Conservation (phyloP, 1,140 invertebrate genomes). For the Eumeta japonica region DNA sequence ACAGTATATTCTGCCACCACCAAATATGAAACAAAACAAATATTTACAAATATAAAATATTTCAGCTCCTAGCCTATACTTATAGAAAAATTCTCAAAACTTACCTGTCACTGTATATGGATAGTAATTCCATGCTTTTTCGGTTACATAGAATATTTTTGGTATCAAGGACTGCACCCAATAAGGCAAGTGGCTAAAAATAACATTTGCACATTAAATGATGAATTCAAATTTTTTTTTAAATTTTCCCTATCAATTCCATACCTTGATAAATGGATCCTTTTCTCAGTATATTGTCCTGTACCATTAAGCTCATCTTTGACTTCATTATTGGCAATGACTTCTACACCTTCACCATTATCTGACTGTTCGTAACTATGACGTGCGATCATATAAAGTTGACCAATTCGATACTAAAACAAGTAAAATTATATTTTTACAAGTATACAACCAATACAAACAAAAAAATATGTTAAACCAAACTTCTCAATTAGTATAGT, state of each 20-base stretch:
- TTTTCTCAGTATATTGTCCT: conserved; percentile 89
- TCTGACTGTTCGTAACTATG: conserved; percentile 89
- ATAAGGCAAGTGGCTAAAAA: conserved; percentile 80
- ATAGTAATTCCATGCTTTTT: conserved; percentile 95
- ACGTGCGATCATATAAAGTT: conserved; percentile 92
- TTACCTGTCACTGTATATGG: conserved; percentile 87
- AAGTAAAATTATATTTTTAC: conserved; percentile 8
- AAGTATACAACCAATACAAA: conserved; percentile 5
- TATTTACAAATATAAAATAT: conserved; percentile 6
- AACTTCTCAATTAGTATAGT: neutral
- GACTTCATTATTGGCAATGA: conserved; percentile 79
- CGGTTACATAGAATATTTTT: conserved; percentile 88
- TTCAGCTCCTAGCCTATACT: conserved; percentile 7
- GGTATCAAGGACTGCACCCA: conserved; percentile 87
- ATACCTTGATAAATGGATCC: conserved; percentile 88
- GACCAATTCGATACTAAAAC: conserved; percentile 84
- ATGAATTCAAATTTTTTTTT: conserved; percentile 4
- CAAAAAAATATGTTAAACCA: neutral
- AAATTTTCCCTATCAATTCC: conserved; percentile 1
- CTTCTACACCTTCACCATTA: conserved; percentile 89
- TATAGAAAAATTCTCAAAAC: neutral
- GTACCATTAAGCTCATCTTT: conserved; percentile 77
- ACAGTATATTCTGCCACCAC: conserved; percentile 37
- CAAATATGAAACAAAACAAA: conserved; percentile 16
- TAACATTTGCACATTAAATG: conserved; percentile 3